These are phyloP conservation scores for Archocentrus centrarchus DNA, from an alignment of 2,113 vertebrate species.

Conservation along the genomic window DNA sequence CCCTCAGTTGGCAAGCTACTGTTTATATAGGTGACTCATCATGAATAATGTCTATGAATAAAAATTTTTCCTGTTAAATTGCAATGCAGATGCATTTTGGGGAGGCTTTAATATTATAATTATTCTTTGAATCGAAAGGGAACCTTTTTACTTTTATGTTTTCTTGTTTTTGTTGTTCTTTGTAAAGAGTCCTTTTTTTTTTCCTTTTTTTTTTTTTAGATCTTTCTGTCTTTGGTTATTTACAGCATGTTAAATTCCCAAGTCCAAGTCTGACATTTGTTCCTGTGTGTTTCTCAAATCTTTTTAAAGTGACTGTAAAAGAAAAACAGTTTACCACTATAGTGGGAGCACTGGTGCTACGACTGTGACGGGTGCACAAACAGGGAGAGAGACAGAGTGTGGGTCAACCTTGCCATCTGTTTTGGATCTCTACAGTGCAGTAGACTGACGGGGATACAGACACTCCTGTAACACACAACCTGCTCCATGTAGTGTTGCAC, in stretches of 20 bases:
- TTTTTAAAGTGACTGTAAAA: slow-evolving; percentile 61
- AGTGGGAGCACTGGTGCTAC: slow-evolving; percentile 24
- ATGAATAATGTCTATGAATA: not conserved
- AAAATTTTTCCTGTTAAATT: not conserved
- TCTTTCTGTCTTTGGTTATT: not conserved
- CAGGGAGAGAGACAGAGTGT: slow-evolving; percentile 55
- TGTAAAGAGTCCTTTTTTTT: not conserved
- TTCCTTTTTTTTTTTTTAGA: not conserved
- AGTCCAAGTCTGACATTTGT: slow-evolving; percentile 47
- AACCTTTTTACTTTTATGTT: not conserved
- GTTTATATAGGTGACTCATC: not conserved
- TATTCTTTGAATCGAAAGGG: not conserved
- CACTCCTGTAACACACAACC: slow-evolving; percentile 37
- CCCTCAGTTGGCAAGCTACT: not conserved
- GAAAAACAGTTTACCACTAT: slow-evolving; percentile 61
- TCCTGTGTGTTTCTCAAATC: slow-evolving; percentile 41
- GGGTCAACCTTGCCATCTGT: slow-evolving; percentile 75
- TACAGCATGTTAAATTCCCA: not conserved
- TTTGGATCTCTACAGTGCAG: slow-evolving; percentile 55
- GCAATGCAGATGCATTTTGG: not conserved
- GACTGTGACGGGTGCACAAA: slow-evolving; percentile 45
- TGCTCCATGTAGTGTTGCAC: slow-evolving; percentile 28
- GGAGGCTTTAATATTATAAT: accelerated
- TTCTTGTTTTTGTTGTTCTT: not conserved
- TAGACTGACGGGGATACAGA: slow-evolving; percentile 57